These are phyloP conservation scores for Drosophila stalkeri DNA, from an alignment of 2,888 invertebrate species.

Conservation along the genomic window DNA sequence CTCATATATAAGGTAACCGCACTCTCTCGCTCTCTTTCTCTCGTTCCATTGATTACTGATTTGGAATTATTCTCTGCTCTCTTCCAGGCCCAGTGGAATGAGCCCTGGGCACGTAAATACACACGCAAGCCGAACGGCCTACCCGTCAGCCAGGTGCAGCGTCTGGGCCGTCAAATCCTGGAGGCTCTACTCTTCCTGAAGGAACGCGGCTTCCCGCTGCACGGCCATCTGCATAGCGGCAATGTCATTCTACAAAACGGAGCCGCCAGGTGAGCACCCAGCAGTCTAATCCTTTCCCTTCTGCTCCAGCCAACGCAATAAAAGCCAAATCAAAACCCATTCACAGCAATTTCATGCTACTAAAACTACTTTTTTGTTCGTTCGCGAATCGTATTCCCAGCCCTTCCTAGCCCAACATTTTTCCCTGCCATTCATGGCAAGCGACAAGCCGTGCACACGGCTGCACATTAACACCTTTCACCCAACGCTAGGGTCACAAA, in stretches of 20 bases:
- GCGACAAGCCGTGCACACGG: conserved; percentile 49
- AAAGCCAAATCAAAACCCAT: conserved; percentile 59
- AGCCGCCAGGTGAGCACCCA: conserved; percentile 90
- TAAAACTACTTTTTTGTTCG: conserved; percentile 19
- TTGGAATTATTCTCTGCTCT: neutral
- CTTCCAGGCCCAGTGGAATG: conserved; percentile 91
- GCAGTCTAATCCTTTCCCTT: neutral
- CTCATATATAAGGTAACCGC: conserved; percentile 92
- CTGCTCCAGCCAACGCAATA: conserved; percentile 9
- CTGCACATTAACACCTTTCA: conserved; percentile 8
- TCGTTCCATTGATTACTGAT: neutral
- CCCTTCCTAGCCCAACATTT: neutral
- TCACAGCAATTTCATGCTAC: conserved; percentile 54
- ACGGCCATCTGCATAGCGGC: conserved; percentile 94
- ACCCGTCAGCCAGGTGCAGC: conserved; percentile 92
- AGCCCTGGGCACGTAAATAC: conserved; percentile 92
- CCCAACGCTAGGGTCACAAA: conserved; percentile 6
- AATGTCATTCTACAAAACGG: conserved; percentile 97
- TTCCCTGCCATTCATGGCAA: conserved; percentile 33
- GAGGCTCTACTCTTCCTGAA: conserved; percentile 93
- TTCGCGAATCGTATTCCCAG: neutral
- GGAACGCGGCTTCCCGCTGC: conserved; percentile 94
- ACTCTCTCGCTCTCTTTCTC: neutral
- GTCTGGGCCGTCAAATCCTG: conserved; percentile 94
- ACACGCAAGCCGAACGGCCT: conserved; percentile 89